These are phyloP conservation scores for Alcedo atthis DNA, from an alignment of 2,797 vertebrate genomes.

Conservation along the genomic window DNA sequence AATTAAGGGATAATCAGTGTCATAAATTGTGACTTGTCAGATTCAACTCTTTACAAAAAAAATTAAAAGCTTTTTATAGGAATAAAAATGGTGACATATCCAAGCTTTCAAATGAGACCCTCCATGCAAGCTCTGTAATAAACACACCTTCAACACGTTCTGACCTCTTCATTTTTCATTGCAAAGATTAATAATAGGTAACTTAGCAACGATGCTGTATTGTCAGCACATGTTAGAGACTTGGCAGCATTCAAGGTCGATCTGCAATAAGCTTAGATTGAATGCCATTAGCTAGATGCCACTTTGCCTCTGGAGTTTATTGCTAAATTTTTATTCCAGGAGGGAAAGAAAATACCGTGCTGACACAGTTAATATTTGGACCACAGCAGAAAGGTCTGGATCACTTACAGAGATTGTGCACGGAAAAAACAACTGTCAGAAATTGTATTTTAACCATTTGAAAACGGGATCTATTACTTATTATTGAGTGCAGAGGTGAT, in stretches of 20 bases:
- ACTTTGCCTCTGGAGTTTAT: constrained; percentile 63
- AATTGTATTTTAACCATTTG: not conserved
- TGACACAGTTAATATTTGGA: constrained; percentile 41
- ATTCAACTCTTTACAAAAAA: not conserved
- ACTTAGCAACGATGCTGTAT: constrained; percentile 77
- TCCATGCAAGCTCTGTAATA: constrained; percentile 49
- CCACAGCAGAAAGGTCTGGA: not conserved
- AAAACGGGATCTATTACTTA: not conserved
- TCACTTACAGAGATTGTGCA: not conserved
- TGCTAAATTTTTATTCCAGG: constrained; percentile 49
- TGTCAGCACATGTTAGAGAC: constrained; percentile 54
- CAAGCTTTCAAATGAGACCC: constrained; percentile 54
- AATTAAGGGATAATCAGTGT: constrained; percentile 8
- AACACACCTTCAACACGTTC: constrained; percentile 56
- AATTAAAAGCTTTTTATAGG: not conserved
- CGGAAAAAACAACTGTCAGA: not conserved
- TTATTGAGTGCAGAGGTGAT: not conserved
- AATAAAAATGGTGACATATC: not conserved
- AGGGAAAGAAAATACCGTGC: not conserved
- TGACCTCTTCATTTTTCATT: constrained; percentile 72
- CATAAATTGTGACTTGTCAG: not conserved
- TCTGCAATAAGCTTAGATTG: constrained; percentile 54
- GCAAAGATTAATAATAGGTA: constrained; percentile 74
- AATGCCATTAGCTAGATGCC: constrained; percentile 63
- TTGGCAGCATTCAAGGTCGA: constrained; percentile 74